Conservation (phyloP, 2,113 vertebrate genomes). For the Nymphicus hollandicus region DNA sequence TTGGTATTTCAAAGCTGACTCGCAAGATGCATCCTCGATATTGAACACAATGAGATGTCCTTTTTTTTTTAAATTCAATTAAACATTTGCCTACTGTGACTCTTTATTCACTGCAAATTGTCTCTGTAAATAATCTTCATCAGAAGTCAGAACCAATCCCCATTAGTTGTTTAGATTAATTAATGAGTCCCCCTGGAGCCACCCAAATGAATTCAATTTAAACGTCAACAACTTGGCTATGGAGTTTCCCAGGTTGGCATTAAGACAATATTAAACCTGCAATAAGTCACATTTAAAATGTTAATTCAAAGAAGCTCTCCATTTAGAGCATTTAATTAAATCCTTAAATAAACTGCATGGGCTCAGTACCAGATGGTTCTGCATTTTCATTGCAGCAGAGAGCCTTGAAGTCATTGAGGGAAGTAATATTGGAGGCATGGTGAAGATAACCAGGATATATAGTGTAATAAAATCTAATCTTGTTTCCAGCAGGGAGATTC, state of each 20-base stretch:
- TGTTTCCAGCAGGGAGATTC: constrained; percentile 79
- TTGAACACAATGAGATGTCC: constrained; percentile 76
- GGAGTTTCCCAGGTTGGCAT: constrained; percentile 82
- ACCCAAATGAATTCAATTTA: constrained; percentile 83
- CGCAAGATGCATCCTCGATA: constrained; percentile 67
- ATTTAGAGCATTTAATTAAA: constrained; percentile 87
- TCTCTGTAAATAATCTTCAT: constrained; percentile 86
- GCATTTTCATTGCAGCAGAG: constrained; percentile 67
- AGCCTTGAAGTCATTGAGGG: constrained; percentile 72
- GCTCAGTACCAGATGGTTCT: constrained; percentile 81
- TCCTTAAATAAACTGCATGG: constrained; percentile 86
- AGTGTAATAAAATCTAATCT: constrained; percentile 81
- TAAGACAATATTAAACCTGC: constrained; percentile 83
- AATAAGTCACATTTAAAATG: constrained; percentile 88
- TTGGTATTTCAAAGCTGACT: constrained; percentile 73
- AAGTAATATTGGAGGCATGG: constrained; percentile 75
- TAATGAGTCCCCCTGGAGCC: constrained; percentile 82
- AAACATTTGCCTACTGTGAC: constrained; percentile 83
- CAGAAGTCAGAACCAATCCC: constrained; percentile 84
- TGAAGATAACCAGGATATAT: constrained; percentile 81
- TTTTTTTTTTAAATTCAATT: constrained; percentile 77
- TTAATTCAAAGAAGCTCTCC: constrained; percentile 83
- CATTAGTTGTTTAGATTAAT: constrained; percentile 86
- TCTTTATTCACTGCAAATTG: constrained; percentile 82
- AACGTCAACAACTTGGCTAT: constrained; percentile 79